phyloP scores from a whole-genome alignment of 2,888 invertebrate genomes.

The Agrochola circellaris region DNA sequence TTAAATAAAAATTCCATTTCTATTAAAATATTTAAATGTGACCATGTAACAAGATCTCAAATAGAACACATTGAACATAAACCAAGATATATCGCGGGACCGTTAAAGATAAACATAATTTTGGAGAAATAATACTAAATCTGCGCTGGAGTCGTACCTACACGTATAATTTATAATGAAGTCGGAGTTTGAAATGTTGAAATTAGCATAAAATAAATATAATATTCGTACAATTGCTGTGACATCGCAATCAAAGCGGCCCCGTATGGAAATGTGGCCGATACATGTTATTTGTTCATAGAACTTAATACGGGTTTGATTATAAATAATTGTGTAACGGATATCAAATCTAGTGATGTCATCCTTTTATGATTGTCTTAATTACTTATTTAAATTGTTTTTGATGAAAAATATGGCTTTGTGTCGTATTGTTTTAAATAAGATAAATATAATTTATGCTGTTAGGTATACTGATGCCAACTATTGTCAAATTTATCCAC shows the following conservation, averaged over 20 bases:
- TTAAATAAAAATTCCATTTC: constrained; percentile 29
- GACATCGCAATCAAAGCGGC: constrained; percentile 77
- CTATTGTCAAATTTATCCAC: not conserved
- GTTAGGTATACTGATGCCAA: not conserved
- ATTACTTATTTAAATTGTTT: constrained; percentile 56
- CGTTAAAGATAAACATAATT: constrained; percentile 75
- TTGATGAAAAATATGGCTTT: constrained; percentile 22
- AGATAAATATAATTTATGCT: not conserved
- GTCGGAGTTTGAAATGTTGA: constrained; percentile 73
- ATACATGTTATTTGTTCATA: constrained; percentile 68
- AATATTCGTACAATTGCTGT: constrained; percentile 84
- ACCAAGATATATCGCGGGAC: constrained; percentile 69
- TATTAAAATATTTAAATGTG: constrained; percentile 59
- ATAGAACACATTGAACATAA: constrained; percentile 63
- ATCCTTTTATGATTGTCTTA: constrained; percentile 50
- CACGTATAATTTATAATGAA: constrained; percentile 70
- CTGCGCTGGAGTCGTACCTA: constrained; percentile 42
- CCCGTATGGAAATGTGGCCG: constrained; percentile 77
- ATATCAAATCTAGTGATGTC: constrained; percentile 60
- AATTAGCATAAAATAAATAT: constrained; percentile 87
- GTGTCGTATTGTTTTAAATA: constrained; percentile 1
- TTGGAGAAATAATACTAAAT: constrained; percentile 67
- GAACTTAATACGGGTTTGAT: constrained; percentile 62
- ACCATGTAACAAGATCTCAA: constrained; percentile 59
- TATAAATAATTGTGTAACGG: constrained; percentile 67